phyloP scores from a whole-genome alignment of 2,797 vertebrate genomes.

The Thaleichthys pacificus region DNA sequence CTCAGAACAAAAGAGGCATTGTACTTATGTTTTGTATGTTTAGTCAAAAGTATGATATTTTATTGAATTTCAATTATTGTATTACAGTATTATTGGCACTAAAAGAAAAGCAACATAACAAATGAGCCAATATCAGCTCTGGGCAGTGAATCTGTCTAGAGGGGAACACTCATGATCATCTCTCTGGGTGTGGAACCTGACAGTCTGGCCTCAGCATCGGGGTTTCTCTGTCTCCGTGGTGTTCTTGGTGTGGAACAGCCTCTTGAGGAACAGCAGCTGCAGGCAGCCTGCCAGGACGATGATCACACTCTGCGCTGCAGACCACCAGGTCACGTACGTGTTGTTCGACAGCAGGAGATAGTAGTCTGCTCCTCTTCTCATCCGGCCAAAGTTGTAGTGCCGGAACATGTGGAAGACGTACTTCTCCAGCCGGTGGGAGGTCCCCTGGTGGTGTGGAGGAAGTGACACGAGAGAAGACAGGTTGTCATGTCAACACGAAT shows the following conservation, averaged over 20 bases:
- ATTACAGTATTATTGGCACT: background rate
- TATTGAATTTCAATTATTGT: background rate
- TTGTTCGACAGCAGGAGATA: slow-evolving; percentile 85
- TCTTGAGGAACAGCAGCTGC: slow-evolving; percentile 89
- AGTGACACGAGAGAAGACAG: background rate
- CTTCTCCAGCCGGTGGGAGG: slow-evolving; percentile 73
- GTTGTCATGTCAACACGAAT: background rate
- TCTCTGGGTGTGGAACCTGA: too few relatives aligned
- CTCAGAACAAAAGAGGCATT: background rate
- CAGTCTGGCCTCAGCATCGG: slow-evolving; percentile 72
- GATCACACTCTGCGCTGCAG: slow-evolving; percentile 78
- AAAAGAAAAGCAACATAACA: background rate
- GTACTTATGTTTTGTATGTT: background rate
- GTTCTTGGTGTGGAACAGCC: slow-evolving; percentile 76
- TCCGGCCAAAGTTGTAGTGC: slow-evolving; percentile 84
- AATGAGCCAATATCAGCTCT: background rate
- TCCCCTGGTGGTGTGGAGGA: slow-evolving; percentile 62
- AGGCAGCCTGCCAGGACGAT: slow-evolving; percentile 85
- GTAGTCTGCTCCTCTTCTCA: slow-evolving; percentile 81
- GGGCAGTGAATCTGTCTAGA: background rate
- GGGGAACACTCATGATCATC: background rate
- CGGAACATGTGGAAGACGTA: slow-evolving; percentile 91
- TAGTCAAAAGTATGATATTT: background rate
- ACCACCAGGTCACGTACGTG: slow-evolving; percentile 87
- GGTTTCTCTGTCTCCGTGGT: slow-evolving; percentile 69